A percentile compares a stretch with the other conserved stretches of the same genome.
phyloP scores from a whole-genome alignment of 2,797 vertebrate species.

The Lophius americanus region DNA sequence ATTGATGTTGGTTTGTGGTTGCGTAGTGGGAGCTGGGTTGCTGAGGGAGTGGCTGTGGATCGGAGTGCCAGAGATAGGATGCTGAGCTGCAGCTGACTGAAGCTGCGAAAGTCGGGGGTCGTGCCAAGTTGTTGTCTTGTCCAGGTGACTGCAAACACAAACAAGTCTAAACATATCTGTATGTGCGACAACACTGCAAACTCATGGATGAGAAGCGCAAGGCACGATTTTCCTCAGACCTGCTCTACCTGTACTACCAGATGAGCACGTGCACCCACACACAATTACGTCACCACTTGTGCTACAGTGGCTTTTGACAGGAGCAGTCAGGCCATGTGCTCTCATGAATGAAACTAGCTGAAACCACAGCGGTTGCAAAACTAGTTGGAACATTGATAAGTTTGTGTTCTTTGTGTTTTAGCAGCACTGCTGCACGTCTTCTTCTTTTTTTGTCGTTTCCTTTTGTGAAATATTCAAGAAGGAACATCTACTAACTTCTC shows the following conservation, averaged over 20 bases:
- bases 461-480: neutral
- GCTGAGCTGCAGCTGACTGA: slow-evolving; percentile 86
- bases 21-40: slow-evolving; percentile 71
- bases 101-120: slow-evolving; percentile 92
- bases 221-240: slow-evolving; percentile 47
- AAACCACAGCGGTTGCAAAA: slow-evolving; percentile 49
- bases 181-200: slow-evolving; percentile 49
- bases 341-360: slow-evolving; percentile 36
- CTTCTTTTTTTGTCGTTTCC: neutral
- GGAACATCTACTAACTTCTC: neutral
- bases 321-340: slow-evolving; percentile 37
- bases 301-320: slow-evolving; percentile 40
- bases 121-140: slow-evolving; percentile 96
- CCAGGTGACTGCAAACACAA: slow-evolving; percentile 86
- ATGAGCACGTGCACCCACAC: slow-evolving; percentile 12
- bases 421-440: neutral
- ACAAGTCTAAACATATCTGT: slow-evolving; percentile 60
- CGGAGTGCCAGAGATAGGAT: slow-evolving; percentile 67
- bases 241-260: slow-evolving; percentile 76
- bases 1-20: slow-evolving; percentile 69
- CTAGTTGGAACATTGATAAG: slow-evolving; percentile 31
- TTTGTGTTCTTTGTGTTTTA: slow-evolving; percentile 7
- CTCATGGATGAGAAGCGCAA: slow-evolving; percentile 42
- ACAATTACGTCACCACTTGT: slow-evolving; percentile 5
- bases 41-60: slow-evolving; percentile 73